A percentile compares a stretch with the other conserved stretches of the same genome.
phyloP scores from a whole-genome alignment of 2,888 invertebrate species.

The Dasypolia templi region DNA sequence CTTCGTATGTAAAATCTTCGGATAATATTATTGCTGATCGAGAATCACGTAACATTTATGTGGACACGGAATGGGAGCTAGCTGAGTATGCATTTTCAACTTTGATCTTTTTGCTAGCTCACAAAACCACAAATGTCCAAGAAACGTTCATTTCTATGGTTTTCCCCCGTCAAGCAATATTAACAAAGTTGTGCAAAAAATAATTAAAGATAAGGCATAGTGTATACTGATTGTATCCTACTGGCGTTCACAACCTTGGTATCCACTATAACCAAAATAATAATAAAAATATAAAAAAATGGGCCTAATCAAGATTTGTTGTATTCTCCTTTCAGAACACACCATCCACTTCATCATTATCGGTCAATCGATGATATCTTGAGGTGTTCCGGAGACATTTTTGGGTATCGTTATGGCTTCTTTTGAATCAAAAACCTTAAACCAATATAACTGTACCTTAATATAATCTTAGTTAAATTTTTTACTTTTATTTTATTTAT shows the following conservation, averaged over 20 bases:
- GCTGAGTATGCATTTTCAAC: constrained; percentile 30
- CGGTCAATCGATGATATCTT: too few species aligned
- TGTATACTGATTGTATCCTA: constrained; percentile 63
- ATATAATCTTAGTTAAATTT: too few species aligned
- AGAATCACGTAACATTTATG: too few species aligned
- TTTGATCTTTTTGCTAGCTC: constrained; percentile 52
- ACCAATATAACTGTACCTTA: not conserved
- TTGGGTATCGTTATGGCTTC: too few species aligned
- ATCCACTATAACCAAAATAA: constrained; percentile 46
- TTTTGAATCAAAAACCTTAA: too few species aligned
- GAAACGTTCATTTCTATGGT: constrained; percentile 50
- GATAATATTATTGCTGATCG: too few species aligned
- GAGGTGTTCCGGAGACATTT: too few species aligned
- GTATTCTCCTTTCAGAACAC: constrained; percentile 57
- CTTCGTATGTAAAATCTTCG: too few species aligned
- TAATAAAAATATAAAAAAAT: too few species aligned
- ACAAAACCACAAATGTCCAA: constrained; percentile 45
- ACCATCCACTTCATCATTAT: constrained; percentile 56
- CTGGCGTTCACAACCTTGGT: constrained; percentile 65
- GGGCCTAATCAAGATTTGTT: constrained; percentile 51
- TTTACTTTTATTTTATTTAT: too few species aligned
- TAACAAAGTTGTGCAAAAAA: constrained; percentile 14
- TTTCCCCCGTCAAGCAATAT: constrained; percentile 32
- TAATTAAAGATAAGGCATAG: constrained; percentile 2
- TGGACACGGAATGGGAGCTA: constrained; percentile 50